Evolutionary conservation across 1,140 invertebrate genomes (phyloP), one percentile per base, ranked within the genome.

Genomic region (Rhynchophorus ferrugineus): DNA sequence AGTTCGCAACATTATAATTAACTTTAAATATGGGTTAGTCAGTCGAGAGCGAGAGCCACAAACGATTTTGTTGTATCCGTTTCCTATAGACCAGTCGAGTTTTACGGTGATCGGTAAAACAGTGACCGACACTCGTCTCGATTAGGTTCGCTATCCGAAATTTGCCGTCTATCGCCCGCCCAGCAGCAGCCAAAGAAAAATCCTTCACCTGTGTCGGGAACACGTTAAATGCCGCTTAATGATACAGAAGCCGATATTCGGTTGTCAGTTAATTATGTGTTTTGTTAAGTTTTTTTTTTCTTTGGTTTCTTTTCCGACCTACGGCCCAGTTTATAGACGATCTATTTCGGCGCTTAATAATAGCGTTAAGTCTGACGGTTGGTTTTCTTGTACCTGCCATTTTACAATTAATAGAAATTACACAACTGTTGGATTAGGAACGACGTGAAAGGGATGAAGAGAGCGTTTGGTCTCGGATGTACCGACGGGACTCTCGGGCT

Each of bases 221-320:
- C 22, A 35, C 18, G 33, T 54, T 54, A 54, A 54, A 47, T 11
- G 33, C 24, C 45, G 46, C 51, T 43, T 54, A 54, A 54, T 54
- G 51, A 47, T 54, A 54, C 51, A 54, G 51, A 54, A 54, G 51
- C 51, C 24, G 41, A 47, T 42, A 54, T 47, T 54, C 51, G 51
- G 51, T 47, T 47, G 51, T 54, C 45, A 29, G 37, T 47, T 54
- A 54, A 54, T 54, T 54, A 54, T 47, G 47, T 34, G 51, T 54
- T 54, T 46, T 42, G 44, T 54, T 45, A 20, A 13, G 14, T 20
- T 47, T 54, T 54, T n/a, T n/a, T n/a, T n/a, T n/a, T n/a, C n/a
- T n/a, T n/a, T n/a, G n/a, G n/a, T n/a, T n/a, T n/a, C n/a, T n/a
- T n/a, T 54, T 53, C 44, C 14, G 14, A 18, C 29, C 17, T 19